Percentiles rank a stretch among this genome's conserved stretches.
Evolutionary conservation across 2,797 vertebrate species (phyloP).

Genomic region (Cyprinodon diabolis): DNA sequence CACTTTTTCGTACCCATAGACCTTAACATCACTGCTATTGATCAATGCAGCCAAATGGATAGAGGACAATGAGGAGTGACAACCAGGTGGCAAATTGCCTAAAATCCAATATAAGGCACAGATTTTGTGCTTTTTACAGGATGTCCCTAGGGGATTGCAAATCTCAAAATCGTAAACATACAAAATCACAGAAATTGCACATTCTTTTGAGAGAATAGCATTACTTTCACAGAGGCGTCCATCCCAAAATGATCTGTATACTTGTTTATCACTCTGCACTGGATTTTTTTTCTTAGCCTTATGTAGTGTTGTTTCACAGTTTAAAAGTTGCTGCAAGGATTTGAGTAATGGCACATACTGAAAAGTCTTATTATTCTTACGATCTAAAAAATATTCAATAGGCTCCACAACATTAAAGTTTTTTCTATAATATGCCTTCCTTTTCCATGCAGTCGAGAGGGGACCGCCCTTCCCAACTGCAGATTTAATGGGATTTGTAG

Average conservation of each 20-base stretch:
- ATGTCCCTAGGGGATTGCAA: slow-evolving; percentile 33
- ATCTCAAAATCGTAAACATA: slow-evolving; percentile 6
- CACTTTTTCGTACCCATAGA: slow-evolving; percentile 14
- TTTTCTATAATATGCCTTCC: slow-evolving; percentile 24
- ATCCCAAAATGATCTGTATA: slow-evolving; percentile 30
- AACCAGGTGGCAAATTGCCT: slow-evolving; percentile 32
- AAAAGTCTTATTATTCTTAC: slow-evolving; percentile 23
- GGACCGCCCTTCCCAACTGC: slow-evolving; percentile 4
- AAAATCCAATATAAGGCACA: slow-evolving; percentile 38
- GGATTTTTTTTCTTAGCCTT: slow-evolving; percentile 24
- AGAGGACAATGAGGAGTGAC: slow-evolving; percentile 21
- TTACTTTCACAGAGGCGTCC: slow-evolving; percentile 12
- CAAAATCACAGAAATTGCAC: slow-evolving; percentile 30
- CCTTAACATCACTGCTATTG: slow-evolving; percentile 30
- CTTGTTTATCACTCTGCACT: slow-evolving; percentile 8
- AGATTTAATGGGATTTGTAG: slow-evolving; percentile 21
- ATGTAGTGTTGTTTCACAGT: slow-evolving; percentile 11
- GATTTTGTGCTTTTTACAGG: slow-evolving; percentile 28
- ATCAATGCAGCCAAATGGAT: slow-evolving; percentile 33
- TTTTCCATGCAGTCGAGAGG: slow-evolving; percentile 17
- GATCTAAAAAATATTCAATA: slow-evolving; percentile 39
- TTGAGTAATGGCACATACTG: slow-evolving; percentile 26
- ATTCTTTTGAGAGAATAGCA: slow-evolving; percentile 21
- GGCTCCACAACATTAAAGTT: slow-evolving; percentile 31
- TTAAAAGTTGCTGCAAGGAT: slow-evolving; percentile 35